Evolutionary conservation across 2,113 vertebrate genomes (phyloP).

Genomic region (Anser brachyrhynchus): DNA sequence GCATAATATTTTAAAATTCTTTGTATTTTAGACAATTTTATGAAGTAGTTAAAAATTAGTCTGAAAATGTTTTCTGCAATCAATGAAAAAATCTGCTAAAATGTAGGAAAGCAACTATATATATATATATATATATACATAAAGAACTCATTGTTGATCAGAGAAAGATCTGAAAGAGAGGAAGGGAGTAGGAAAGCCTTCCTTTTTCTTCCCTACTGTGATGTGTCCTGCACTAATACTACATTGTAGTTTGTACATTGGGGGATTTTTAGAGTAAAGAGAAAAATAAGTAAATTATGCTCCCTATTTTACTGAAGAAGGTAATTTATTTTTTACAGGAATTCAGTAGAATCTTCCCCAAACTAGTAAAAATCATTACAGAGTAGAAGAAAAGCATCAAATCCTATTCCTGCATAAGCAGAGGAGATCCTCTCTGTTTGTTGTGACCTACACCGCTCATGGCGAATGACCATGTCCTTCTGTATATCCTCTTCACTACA

Average conservation of each 20-base stretch:
- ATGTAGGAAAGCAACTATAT: not conserved
- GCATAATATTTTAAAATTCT: not conserved
- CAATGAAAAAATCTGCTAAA: not conserved
- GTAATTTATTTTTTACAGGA: not conserved
- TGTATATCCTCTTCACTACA: not conserved
- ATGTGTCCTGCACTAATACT: not conserved
- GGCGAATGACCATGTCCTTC: not conserved
- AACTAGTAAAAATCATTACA: not conserved
- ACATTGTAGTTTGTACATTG: not conserved
- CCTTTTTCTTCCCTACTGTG: not conserved
- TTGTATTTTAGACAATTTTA: conserved; percentile 28
- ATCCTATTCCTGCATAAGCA: not conserved
- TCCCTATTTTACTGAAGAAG: not conserved
- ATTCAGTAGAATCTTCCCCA: not conserved
- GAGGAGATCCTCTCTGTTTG: not conserved
- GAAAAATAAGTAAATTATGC: conserved; percentile 8
- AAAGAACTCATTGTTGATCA: not conserved
- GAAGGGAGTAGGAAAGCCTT: not conserved
- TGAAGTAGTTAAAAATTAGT: conserved; percentile 32
- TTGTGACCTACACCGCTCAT: not conserved
- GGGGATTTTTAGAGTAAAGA: not conserved
- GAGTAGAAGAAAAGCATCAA: not conserved
- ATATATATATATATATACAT: not conserved
- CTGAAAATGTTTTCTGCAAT: conserved; percentile 11
- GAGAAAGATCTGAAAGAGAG: not conserved